Conservation (phyloP, 2,113 vertebrate species). For the Turnix velox region DNA sequence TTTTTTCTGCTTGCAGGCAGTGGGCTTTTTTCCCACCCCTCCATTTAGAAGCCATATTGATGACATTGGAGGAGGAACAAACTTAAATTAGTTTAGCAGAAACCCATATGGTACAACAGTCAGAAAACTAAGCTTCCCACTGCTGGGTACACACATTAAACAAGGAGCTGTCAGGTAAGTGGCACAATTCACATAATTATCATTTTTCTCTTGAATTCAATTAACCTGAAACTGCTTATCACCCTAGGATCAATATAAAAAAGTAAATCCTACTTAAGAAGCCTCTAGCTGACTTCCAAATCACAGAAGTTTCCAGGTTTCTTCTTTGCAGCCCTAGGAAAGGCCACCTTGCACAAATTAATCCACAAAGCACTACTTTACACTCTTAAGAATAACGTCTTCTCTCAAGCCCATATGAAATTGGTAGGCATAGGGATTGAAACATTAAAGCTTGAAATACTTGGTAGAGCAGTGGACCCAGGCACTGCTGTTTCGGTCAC, state of each 20-base stretch:
- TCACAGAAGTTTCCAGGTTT: not conserved
- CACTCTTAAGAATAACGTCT: not conserved
- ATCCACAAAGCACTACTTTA: not conserved
- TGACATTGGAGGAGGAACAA: not conserved
- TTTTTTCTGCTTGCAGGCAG: not conserved
- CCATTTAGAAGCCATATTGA: not conserved
- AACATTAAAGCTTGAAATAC: not conserved
- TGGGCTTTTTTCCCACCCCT: not conserved
- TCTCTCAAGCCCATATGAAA: not conserved
- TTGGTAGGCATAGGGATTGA: not conserved
- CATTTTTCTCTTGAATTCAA: not conserved
- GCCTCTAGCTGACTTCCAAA: not conserved
- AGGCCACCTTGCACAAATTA: not conserved
- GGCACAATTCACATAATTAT: not conserved
- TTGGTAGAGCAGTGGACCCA: not conserved
- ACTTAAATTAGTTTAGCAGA: not conserved
- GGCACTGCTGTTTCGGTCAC: not conserved
- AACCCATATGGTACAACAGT: not conserved
- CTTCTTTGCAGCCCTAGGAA: not conserved
- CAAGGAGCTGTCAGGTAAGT: not conserved
- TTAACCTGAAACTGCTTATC: not conserved
- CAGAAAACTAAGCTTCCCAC: not conserved
- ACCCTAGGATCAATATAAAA: not conserved
- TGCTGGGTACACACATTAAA: not conserved
- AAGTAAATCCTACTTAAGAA: not conserved